Conservation (phyloP, 2,888 invertebrate species). For the Halictus quadricinctus region DNA sequence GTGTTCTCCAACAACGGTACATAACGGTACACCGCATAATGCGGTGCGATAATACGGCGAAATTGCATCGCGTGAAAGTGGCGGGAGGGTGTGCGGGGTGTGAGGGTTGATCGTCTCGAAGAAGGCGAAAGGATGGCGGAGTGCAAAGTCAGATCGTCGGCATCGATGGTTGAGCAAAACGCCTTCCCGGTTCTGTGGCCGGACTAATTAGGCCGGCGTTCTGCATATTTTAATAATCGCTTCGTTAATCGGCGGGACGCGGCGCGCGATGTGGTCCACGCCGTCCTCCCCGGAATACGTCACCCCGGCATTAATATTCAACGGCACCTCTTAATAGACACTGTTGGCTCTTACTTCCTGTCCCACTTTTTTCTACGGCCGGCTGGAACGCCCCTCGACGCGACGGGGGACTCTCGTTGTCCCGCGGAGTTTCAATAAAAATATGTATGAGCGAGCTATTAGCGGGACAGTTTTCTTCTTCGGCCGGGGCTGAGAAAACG, state of each 20-base stretch:
- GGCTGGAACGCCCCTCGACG: slow-evolving; percentile 6
- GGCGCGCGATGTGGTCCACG: slow-evolving; percentile 37
- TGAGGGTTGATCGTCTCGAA: neutral
- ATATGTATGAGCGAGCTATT: slow-evolving; percentile 32
- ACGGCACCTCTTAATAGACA: slow-evolving; percentile 64
- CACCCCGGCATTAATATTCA: slow-evolving; percentile 67
- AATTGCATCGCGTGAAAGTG: slow-evolving; percentile 13
- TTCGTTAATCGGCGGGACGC: slow-evolving; percentile 59
- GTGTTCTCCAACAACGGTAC: neutral
- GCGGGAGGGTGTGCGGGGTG: neutral
- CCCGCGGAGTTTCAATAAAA: slow-evolving; percentile 18
- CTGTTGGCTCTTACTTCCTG: slow-evolving; percentile 52
- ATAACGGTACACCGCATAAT: slow-evolving; percentile 44
- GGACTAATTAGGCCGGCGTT: slow-evolving; percentile 61
- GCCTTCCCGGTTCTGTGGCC: slow-evolving; percentile 52
- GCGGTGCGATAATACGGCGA: slow-evolving; percentile 37
- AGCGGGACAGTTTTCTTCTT: slow-evolving; percentile 22
- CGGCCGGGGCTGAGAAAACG: neutral
- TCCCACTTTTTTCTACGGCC: slow-evolving; percentile 39
- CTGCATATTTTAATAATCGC: slow-evolving; percentile 70
- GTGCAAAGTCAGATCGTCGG: neutral
- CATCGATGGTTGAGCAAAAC: slow-evolving; percentile 26
- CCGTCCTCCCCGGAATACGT: slow-evolving; percentile 47
- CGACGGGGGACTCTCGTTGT: neutral
- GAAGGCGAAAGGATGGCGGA: slow-evolving; percentile 13